Conservation (phyloP, 2,888 invertebrate species). For the Zhengitettix transpicula region DNA sequence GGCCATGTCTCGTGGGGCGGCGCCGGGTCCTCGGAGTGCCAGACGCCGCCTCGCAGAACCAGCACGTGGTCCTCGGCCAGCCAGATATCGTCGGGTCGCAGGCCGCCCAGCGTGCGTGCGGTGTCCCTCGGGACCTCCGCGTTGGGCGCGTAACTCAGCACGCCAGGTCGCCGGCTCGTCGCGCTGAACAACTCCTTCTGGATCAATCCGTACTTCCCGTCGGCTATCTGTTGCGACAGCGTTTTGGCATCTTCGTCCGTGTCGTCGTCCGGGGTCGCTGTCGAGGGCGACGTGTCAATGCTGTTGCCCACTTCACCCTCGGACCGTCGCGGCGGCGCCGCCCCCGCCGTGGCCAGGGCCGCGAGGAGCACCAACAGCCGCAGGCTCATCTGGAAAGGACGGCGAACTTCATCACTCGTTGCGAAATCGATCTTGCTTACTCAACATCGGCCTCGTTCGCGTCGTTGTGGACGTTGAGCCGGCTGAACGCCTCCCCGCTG, state of each 20-base stretch:
- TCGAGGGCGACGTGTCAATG: slow-evolving; percentile 20
- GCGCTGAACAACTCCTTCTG: slow-evolving; percentile 66
- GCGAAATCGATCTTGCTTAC: neutral
- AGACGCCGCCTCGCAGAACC: slow-evolving; percentile 62
- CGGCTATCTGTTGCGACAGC: slow-evolving; percentile 73
- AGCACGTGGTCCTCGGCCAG: slow-evolving; percentile 74
- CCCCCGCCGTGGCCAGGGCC: neutral
- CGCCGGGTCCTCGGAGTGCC: slow-evolving; percentile 56
- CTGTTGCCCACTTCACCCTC: neutral
- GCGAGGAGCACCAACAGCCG: neutral
- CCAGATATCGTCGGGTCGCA: slow-evolving; percentile 77
- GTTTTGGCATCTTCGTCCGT: slow-evolving; percentile 67
- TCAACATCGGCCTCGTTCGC: neutral
- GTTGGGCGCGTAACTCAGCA: slow-evolving; percentile 65
- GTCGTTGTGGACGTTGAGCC: neutral
- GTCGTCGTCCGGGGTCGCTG: slow-evolving; percentile 39
- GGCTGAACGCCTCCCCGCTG: neutral
- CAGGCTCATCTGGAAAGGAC: neutral
- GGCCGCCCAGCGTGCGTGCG: slow-evolving; percentile 59
- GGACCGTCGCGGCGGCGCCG: neutral
- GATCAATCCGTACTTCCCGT: slow-evolving; percentile 78
- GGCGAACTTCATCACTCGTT: neutral
- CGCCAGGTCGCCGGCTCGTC: slow-evolving; percentile 47
- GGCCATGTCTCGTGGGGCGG: slow-evolving; percentile 29
- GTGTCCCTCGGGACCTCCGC: slow-evolving; percentile 69